phyloP scores from a whole-genome alignment of 2,113 vertebrate genomes.

The Sinocyclocheilus anophthalmus region DNA sequence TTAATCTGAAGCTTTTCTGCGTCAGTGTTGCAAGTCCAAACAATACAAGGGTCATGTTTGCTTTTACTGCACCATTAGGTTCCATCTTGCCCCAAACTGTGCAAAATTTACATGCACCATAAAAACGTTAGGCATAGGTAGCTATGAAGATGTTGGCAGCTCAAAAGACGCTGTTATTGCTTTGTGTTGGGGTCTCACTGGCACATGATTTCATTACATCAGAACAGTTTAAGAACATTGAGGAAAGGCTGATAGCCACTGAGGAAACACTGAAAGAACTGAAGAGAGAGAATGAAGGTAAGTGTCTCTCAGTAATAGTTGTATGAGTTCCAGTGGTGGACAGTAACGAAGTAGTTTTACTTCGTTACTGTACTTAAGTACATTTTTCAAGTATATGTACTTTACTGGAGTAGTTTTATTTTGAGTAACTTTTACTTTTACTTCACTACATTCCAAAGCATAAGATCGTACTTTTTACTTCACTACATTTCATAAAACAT shows the following conservation, averaged over 20 bases:
- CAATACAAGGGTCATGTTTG: conserved; percentile 30
- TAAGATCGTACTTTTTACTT: no score
- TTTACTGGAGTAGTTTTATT: no score
- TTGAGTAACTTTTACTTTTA: no score
- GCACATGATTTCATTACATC: not conserved
- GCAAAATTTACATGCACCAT: not conserved
- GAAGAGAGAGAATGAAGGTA: conserved; percentile 21
- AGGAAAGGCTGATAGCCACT: not conserved
- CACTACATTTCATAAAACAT: no score
- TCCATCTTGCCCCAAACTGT: not conserved
- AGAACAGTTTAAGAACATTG: conserved; percentile 19
- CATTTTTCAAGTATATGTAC: no score
- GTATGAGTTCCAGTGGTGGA: not conserved
- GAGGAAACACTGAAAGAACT: not conserved
- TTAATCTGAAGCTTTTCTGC: not conserved
- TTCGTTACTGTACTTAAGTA: no score
- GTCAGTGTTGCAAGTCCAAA: not conserved
- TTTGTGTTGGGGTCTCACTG: not conserved
- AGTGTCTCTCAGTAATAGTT: not conserved
- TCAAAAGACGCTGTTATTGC: conserved; percentile 8
- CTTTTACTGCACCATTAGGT: conserved; percentile 6
- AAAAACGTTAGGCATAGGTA: not conserved
- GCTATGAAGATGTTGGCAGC: not conserved
- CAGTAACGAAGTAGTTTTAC: no score
- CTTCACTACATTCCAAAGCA: no score